These are phyloP conservation scores for Ictidomys tridecemlineatus DNA, from an alignment of 2,113 vertebrate species.

Conservation along the genomic window DNA sequence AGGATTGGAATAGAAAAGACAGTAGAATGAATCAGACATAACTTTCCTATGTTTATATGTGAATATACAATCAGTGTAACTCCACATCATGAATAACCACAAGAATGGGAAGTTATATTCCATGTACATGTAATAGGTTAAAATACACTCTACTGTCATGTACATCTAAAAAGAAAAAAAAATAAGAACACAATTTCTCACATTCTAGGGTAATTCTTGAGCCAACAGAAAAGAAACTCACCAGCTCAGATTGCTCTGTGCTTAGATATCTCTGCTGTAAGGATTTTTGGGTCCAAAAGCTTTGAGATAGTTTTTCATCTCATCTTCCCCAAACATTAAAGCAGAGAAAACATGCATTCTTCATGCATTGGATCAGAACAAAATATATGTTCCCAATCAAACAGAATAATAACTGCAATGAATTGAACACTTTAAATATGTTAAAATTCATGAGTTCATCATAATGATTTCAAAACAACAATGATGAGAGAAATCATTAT, in stretches of 20 bases:
- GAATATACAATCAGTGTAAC: no score
- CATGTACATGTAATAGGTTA: no score
- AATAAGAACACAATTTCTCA: not conserved
- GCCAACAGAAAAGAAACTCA: not conserved
- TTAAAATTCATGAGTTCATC: constrained; percentile 12
- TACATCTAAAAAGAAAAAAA: no score
- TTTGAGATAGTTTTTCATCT: constrained; percentile 7
- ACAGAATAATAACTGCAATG: not conserved
- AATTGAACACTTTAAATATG: not conserved
- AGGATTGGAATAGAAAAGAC: no score
- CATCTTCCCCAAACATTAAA: not conserved
- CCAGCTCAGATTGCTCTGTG: not conserved
- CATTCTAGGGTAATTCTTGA: not conserved
- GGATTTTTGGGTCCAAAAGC: not conserved
- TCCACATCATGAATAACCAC: no score
- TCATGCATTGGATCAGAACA: not conserved
- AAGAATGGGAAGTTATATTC: no score
- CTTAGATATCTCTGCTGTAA: not conserved
- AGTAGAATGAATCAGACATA: no score
- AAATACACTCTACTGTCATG: no score
- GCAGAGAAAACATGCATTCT: not conserved
- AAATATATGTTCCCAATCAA: constrained; percentile 20
- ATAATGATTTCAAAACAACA: constrained; percentile 40
- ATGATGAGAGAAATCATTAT: not conserved
- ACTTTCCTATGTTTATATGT: no score